These are phyloP conservation scores for Phaedon cochleariae DNA, from an alignment of 2,888 invertebrate genomes.

Conservation along the genomic window DNA sequence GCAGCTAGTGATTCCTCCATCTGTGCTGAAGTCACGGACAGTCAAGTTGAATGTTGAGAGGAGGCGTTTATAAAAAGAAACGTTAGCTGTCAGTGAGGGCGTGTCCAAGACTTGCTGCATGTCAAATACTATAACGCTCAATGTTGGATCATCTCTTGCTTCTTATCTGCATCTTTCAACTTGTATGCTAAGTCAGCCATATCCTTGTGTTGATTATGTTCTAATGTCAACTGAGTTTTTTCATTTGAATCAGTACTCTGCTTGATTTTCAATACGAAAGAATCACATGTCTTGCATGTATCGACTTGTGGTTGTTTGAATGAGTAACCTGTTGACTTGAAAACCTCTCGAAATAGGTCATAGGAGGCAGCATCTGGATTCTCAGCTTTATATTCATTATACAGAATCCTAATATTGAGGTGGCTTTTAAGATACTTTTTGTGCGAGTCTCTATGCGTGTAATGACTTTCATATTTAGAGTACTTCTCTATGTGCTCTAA, in stretches of 20 bases:
- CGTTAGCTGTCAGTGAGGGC: conserved; percentile 30
- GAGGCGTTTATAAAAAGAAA: conserved; percentile 36
- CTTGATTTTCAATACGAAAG: conserved; percentile 23
- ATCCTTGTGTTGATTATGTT: conserved; percentile 27
- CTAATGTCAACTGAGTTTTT: conserved; percentile 11
- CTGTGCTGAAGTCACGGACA: conserved; percentile 20
- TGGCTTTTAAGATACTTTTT: conserved; percentile 29
- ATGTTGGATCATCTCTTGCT: conserved; percentile 11
- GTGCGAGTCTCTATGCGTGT: conserved; percentile 20
- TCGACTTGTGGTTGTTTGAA: conserved; percentile 30
- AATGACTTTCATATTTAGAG: conserved; percentile 29
- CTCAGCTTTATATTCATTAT: conserved; percentile 16
- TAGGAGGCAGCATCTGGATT: conserved; percentile 11
- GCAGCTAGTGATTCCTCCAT: conserved; percentile 4
- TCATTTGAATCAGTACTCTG: conserved; percentile 20
- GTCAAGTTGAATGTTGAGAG: conserved; percentile 30
- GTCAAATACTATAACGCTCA: conserved; percentile 26
- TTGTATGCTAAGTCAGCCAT: conserved; percentile 29
- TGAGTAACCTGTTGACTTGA: conserved; percentile 30
- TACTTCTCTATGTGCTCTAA: conserved; percentile 33
- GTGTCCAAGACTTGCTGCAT: conserved; percentile 30
- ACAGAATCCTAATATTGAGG: conserved; percentile 22
- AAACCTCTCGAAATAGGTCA: conserved; percentile 13
- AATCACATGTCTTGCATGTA: conserved; percentile 30
- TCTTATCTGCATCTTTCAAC: conserved; percentile 5